Evolutionary conservation across 1,140 invertebrate genomes (phyloP), one percentile per base, ranked within the genome.

Genomic region (Episyrphus balteatus): DNA sequence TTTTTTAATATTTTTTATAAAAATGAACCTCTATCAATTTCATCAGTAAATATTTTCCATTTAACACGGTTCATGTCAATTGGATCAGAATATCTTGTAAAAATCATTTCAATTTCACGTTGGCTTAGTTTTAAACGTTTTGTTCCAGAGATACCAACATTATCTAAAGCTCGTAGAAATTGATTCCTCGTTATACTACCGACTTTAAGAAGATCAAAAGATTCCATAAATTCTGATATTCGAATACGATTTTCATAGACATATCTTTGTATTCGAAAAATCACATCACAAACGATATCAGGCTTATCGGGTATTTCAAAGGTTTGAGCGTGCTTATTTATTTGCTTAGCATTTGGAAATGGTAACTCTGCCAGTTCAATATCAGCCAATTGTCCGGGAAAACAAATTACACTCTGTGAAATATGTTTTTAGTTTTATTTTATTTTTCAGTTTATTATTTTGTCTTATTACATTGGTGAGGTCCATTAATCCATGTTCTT

Each of bases 41-140:
- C 82, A 53, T 83, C 78, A 51, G 78, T 76, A 56, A 84, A 85
- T n/a, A 74, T 78, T 33, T 74, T 73, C 81, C 82, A 84, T 49
- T 75, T 79, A 14, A 84, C 70, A 33, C 76, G 69, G 18, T 74
- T 70, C 0, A 65, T 63, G 59, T 84, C 81, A 40, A 76, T 73
- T 12, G 79, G 79, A 67, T 84, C 81, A 36, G 69, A 55, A 59
- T 84, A 85, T 56, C 80, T 72, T 3, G 69, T 62, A 43, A 75
- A 68, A 2, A 85, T 52, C 15, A 71, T 70, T 46, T 75, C 57
- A 17, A 80, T 67, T 62, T 84, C 82, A 2, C 72, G 55, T 44
- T 75, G 62, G 0, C 74, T 68, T 6, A 84, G 52, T 50, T 71
- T 73, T 40, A 77, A 56, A 34, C 66, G 57, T 14, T 72, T 68